These are phyloP conservation scores for Tipula helvola DNA, from an alignment of 2,888 invertebrate species.

Conservation along the genomic window DNA sequence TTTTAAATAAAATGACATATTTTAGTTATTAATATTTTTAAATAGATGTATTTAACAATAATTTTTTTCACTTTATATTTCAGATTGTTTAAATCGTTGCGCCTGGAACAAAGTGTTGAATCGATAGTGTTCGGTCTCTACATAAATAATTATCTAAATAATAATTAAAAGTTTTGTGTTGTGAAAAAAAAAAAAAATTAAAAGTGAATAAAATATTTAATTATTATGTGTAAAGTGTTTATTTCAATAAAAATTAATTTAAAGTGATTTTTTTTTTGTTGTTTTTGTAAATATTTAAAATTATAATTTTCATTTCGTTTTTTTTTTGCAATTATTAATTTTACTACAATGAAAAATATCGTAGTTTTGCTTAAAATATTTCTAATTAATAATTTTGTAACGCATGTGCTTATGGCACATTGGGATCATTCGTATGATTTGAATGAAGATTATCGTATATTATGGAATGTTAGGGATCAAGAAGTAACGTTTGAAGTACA, in stretches of 20 bases:
- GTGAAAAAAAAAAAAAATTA: background rate
- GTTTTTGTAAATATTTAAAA: background rate
- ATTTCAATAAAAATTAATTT: background rate
- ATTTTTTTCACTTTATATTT: background rate
- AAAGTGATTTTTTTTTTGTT: background rate
- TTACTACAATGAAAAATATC: background rate
- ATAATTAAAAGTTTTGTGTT: background rate
- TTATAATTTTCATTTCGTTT: background rate
- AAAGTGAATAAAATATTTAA: background rate
- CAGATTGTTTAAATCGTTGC: background rate
- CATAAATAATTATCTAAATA: no score
- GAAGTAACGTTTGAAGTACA: constrained; percentile 74
- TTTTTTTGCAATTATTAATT: background rate
- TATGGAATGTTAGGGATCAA: constrained; percentile 62
- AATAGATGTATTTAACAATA: background rate
- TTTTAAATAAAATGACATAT: background rate
- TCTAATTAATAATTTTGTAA: background rate
- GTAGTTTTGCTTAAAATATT: background rate
- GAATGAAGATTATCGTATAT: constrained; percentile 45
- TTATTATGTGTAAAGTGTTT: background rate
- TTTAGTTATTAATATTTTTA: background rate
- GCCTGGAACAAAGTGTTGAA: background rate
- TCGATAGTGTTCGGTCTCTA: background rate
- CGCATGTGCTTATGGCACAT: constrained; percentile 24
- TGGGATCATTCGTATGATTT: constrained; percentile 45